Evolutionary conservation across 2,113 vertebrate genomes (phyloP).

Genomic region (Notarius lentiginosus): DNA sequence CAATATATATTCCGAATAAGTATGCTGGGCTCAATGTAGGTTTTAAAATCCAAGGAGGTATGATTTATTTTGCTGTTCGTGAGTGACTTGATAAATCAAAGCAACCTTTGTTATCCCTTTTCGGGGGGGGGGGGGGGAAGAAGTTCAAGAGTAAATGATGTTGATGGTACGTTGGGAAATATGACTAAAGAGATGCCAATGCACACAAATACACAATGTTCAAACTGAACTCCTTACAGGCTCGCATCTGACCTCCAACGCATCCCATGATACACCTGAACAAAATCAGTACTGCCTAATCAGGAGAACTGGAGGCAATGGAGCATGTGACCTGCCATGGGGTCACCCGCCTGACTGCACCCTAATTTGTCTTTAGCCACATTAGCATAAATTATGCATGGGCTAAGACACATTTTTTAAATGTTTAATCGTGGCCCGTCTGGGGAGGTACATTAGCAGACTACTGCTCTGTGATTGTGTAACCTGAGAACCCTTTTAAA

Average conservation of each 20-base stretch:
- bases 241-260: slow-evolving; percentile 51
- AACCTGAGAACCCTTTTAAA: slow-evolving; percentile 53
- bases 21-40: neutral
- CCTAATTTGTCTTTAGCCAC: slow-evolving; percentile 59
- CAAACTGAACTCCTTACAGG: slow-evolving; percentile 36
- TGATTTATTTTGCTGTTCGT: neutral
- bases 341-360: slow-evolving; percentile 33
- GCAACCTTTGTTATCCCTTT: neutral
- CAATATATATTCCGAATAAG: neutral
- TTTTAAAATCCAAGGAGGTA: neutral
- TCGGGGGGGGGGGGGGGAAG: neutral
- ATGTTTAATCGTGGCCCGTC: slow-evolving; percentile 74
- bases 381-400: slow-evolving; percentile 72
- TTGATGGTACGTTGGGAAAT: slow-evolving; percentile 53
- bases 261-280: slow-evolving; percentile 52
- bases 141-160: slow-evolving; percentile 35
- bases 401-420: slow-evolving; percentile 64
- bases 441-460: slow-evolving; percentile 68
- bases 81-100: neutral
- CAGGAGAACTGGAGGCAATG: neutral
- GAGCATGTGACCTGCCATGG: slow-evolving; percentile 16
- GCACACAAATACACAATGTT: slow-evolving; percentile 47
- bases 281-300: neutral
- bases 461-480: slow-evolving; percentile 64
- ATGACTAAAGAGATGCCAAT: slow-evolving; percentile 52